phyloP scores from a whole-genome alignment of 1,140 invertebrate species.

The Drosophila truncata region DNA sequence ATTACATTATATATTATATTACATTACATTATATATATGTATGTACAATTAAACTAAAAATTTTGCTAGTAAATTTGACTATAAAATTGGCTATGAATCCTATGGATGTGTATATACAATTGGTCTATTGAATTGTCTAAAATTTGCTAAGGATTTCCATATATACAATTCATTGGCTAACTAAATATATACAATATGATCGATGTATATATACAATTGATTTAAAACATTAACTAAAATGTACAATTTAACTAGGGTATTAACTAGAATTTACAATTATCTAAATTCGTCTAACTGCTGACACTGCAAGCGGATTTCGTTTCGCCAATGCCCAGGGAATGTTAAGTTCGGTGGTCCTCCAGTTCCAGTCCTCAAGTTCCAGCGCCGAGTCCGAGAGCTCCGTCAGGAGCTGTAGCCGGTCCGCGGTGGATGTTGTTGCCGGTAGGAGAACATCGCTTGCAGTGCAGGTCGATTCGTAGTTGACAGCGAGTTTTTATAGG shows the following conservation, averaged over 20 bases:
- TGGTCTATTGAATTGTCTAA: slow-evolving; percentile 36
- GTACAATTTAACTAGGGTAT: slow-evolving; percentile 35
- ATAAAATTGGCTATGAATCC: slow-evolving; percentile 41
- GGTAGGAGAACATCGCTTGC: slow-evolving; percentile 52
- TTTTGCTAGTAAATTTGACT: slow-evolving; percentile 25
- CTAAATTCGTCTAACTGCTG: slow-evolving; percentile 45
- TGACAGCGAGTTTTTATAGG: slow-evolving; percentile 56
- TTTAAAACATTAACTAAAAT: slow-evolving; percentile 39
- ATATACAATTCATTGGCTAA: slow-evolving; percentile 51
- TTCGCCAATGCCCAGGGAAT: background rate
- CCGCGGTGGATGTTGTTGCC: slow-evolving; percentile 46
- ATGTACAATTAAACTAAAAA: slow-evolving; percentile 26
- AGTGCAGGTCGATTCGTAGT: slow-evolving; percentile 57
- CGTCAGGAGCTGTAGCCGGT: slow-evolving; percentile 7
- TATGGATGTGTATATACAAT: slow-evolving; percentile 38
- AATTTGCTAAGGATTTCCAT: slow-evolving; percentile 14
- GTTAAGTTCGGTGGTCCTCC: background rate
- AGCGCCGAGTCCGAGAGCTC: slow-evolving; percentile 1
- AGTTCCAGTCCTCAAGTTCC: background rate
- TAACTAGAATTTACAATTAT: slow-evolving; percentile 57
- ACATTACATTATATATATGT: slow-evolving; percentile 1
- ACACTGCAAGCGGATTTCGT: slow-evolving; percentile 36
- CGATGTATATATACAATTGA: slow-evolving; percentile 51
- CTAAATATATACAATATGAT: slow-evolving; percentile 35
- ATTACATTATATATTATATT: slow-evolving; percentile 7